Base-by-base conservation (phyloP, 2,797 vertebrate species). In the Sarcophilus harrisii region DNA sequence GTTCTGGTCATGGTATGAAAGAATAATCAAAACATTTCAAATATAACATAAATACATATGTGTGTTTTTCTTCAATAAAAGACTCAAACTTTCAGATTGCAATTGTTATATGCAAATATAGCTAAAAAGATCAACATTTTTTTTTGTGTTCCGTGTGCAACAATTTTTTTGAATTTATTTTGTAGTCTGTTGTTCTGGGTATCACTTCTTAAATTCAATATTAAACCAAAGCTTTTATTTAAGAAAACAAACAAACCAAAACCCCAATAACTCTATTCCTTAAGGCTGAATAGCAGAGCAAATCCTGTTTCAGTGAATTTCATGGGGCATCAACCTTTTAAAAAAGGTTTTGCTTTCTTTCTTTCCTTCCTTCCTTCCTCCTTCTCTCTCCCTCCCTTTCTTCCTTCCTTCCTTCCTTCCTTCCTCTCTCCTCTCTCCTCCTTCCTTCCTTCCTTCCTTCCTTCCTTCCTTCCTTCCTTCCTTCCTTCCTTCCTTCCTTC, bases 1-100 rank as follows among this genome's bases (percentile, higher is more conserved):
- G 90, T 93, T 90, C 59, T 96, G 94, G 95, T 92, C 93, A 93
- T 29, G 55, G 92, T 92, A 58, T 96, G 93, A 94, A 57, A 93
- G 96, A 97, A 97, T 95, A 97, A 96, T 96, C 90, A 97, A 97
- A 97, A 94, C 93, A 97, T 93, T 97, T 93, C 96, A 95, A 95
- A 94, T 58, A 29, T 96, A 60, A 95, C 91, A 94, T 16, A 94
- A 66, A 97, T 87, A 90, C 59, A 73, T 58, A n/a, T 54, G 38
- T 49, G 24, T 55, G 30, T 57, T 8, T 95, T 0, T 91, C 59
- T 54, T 95, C 95, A 62, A 96, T 62, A 95, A 97, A 96, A 93
- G 97, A 32, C 8, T 9, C 6, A 5, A 94, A 92, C 91, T 95
- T 73, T 57, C 87, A 93, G 60, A 95, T 95, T 60, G 58, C 57